Conservation (phyloP, 2,113 vertebrate genomes). For the Panthera tigris region DNA sequence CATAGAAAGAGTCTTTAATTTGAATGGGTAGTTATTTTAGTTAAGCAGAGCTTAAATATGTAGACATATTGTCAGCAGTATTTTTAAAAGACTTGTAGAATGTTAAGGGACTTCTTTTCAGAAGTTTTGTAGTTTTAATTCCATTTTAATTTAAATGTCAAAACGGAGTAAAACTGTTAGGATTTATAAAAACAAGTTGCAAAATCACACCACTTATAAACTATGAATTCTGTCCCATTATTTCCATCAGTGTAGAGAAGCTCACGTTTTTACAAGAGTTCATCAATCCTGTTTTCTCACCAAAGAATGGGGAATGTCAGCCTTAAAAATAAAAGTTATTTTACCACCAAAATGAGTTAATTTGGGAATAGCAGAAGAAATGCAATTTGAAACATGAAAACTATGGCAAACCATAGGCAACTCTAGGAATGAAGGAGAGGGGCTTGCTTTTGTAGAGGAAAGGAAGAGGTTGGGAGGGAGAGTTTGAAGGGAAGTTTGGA, state of each 20-base stretch:
- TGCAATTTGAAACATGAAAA: background rate
- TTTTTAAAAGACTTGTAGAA: background rate
- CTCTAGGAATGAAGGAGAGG: background rate
- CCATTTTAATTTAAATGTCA: slow-evolving; percentile 23
- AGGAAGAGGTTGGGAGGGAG: background rate
- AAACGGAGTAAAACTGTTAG: background rate
- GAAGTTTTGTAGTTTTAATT: slow-evolving; percentile 36
- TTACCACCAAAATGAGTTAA: background rate
- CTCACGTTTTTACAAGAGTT: background rate
- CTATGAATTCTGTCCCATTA: background rate
- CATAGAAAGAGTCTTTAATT: background rate
- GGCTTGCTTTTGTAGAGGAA: background rate
- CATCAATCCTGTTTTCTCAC: background rate
- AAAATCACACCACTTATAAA: background rate
- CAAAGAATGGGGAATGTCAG: background rate
- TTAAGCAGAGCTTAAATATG: background rate
- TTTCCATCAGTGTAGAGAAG: background rate
- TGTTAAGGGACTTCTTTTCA: slow-evolving; percentile 4
- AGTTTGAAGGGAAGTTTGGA: background rate
- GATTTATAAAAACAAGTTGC: background rate
- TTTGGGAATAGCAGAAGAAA: background rate
- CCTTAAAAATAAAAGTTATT: background rate
- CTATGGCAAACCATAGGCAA: background rate
- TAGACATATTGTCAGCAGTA: background rate
- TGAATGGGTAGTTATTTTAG: background rate